Conservation (phyloP, 2,113 vertebrate genomes). For the Cephalopterus ornatus region DNA sequence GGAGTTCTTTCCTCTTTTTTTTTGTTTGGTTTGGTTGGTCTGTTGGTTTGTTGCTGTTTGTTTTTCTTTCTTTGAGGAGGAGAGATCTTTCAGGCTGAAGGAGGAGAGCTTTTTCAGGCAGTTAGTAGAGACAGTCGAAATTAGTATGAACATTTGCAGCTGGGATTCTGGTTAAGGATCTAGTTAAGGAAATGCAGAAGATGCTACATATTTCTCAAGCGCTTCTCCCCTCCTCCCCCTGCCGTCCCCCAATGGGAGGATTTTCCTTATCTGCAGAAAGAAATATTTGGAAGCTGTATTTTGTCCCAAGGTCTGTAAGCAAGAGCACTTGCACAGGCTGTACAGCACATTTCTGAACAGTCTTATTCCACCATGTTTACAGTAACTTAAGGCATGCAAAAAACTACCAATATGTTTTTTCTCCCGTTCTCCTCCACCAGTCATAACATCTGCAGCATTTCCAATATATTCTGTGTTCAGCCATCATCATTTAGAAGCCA, state of each 20-base stretch:
- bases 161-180: neutral
- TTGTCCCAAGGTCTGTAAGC: neutral
- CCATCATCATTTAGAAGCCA: neutral
- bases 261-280: neutral
- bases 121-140: neutral
- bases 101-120: neutral
- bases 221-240: neutral
- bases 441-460: conserved; percentile 13
- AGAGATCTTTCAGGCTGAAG: neutral
- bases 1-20: neutral
- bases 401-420: neutral
- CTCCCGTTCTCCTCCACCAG: neutral
- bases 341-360: neutral
- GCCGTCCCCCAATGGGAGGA: neutral
- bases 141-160: neutral
- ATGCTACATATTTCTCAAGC: neutral
- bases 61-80: neutral
- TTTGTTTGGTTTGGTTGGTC: neutral
- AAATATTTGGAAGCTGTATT: neutral
- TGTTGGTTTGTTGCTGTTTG: no score
- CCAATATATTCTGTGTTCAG: neutral
- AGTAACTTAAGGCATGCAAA: neutral
- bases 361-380: neutral
- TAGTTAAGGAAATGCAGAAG: neutral
- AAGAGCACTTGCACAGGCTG: neutral